Evolutionary conservation across 1,140 invertebrate genomes (phyloP).

Genomic region (Nebria ingens): DNA sequence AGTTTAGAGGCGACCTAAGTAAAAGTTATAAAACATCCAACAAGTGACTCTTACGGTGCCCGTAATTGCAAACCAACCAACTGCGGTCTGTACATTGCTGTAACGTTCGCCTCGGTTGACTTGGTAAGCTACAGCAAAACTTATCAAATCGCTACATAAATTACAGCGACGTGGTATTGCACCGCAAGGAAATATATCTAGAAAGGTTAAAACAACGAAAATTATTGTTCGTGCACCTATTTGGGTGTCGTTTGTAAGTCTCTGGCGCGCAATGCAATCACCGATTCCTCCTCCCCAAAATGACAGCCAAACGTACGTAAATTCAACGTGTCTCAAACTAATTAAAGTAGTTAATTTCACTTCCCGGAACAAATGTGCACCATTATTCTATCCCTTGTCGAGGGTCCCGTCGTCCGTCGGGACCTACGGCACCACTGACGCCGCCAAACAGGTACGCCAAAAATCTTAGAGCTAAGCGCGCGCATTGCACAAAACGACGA

Average conservation of each 20-base stretch:
- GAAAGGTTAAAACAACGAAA: conserved; percentile 18
- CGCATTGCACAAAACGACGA: background rate
- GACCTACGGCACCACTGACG: background rate
- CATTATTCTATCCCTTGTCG: conserved; percentile 26
- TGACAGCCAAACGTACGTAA: conserved; percentile 30
- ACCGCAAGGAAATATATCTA: conserved; percentile 15
- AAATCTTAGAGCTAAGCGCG: background rate
- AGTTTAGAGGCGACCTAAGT: background rate
- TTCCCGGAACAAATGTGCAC: conserved; percentile 30
- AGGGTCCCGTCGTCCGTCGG: background rate
- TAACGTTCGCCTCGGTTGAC: background rate
- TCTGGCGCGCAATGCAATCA: background rate
- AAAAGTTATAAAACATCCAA: conserved; percentile 8
- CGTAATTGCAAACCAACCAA: background rate
- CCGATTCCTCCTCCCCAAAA: conserved; percentile 13
- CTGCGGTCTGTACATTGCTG: background rate
- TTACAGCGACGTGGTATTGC: conserved; percentile 14
- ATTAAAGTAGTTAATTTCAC: conserved; percentile 35
- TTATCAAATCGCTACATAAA: conserved; percentile 18
- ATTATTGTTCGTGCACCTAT: conserved; percentile 17
- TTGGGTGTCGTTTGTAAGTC: background rate
- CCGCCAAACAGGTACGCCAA: background rate
- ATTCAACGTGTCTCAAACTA: conserved; percentile 34
- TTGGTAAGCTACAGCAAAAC: background rate
- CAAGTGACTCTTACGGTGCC: background rate